These are phyloP conservation scores for Sebastes taczanowskii DNA, from an alignment of 2,797 vertebrate genomes.

Conservation along the genomic window DNA sequence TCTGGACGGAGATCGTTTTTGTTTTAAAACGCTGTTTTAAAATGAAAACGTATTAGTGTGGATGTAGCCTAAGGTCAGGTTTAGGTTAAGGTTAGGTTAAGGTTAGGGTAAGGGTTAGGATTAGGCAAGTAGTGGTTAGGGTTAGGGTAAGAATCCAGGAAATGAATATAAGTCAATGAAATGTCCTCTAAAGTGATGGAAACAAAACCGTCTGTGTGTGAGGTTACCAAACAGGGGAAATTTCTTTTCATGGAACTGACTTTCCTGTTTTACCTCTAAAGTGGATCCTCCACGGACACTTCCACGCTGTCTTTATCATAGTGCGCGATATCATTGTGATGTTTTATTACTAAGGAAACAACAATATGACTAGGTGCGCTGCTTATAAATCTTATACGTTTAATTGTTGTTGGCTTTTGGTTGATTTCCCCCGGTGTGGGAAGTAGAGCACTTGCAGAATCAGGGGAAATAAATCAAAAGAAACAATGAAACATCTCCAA, in stretches of 20 bases:
- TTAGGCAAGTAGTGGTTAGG: too few relatives aligned
- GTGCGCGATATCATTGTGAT: neutral
- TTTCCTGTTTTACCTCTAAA: slow-evolving; percentile 20
- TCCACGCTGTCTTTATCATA: slow-evolving; percentile 37
- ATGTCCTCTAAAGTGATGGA: too few relatives aligned
- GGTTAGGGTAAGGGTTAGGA: too few relatives aligned
- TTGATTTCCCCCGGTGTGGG: slow-evolving; percentile 66
- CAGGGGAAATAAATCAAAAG: slow-evolving; percentile 66
- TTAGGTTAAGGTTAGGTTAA: too few relatives aligned
- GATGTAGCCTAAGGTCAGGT: too few relatives aligned
- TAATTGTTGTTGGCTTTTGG: slow-evolving; percentile 67
- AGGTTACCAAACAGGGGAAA: slow-evolving; percentile 6
- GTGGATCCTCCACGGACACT: slow-evolving; percentile 18
- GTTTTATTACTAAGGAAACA: slow-evolving; percentile 55
- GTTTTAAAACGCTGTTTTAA: too few relatives aligned
- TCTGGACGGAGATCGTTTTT: too few relatives aligned
- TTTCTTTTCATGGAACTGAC: slow-evolving; percentile 1
- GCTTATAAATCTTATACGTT: slow-evolving; percentile 70
- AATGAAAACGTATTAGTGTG: too few relatives aligned
- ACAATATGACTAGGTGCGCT: slow-evolving; percentile 20
- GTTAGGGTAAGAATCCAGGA: too few relatives aligned
- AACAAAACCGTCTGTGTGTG: neutral
- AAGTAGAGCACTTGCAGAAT: slow-evolving; percentile 28
- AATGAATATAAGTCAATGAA: too few relatives aligned
- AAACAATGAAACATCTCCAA: slow-evolving; percentile 46